A percentile compares a stretch with the other conserved stretches of the same genome.
phyloP scores from a whole-genome alignment of 2,113 vertebrate species.

The Phyllostomus hastatus region DNA sequence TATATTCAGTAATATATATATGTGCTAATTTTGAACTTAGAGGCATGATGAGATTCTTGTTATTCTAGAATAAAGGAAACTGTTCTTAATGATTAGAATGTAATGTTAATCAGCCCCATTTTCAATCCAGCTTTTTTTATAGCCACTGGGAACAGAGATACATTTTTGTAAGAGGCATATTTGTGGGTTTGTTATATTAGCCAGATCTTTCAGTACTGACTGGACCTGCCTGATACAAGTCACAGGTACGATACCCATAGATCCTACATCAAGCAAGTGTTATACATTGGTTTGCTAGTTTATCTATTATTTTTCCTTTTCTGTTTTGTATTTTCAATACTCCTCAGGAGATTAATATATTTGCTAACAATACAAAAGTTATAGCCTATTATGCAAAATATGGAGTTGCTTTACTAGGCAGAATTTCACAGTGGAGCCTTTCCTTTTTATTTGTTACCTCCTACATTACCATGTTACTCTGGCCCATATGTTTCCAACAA shows the following conservation, averaged over 20 bases:
- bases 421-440: background rate
- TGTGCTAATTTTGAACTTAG: conserved; percentile 54
- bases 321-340: background rate
- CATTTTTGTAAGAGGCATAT: background rate
- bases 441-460: background rate
- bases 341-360: conserved; percentile 10
- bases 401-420: background rate
- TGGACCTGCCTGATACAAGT: background rate
- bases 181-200: conserved; percentile 11
- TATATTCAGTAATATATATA: conserved; percentile 47
- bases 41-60: conserved; percentile 43
- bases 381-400: conserved; percentile 2
- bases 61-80: conserved; percentile 47
- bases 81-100: conserved; percentile 31
- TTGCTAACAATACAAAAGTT: background rate
- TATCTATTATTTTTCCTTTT: conserved; percentile 9
- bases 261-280: background rate
- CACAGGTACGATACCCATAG: background rate
- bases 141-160: conserved; percentile 41
- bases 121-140: conserved; percentile 36
- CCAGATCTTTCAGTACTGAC: background rate
- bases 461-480: background rate
- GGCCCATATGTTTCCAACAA: background rate
- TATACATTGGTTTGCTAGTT: background rate
- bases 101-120: conserved; percentile 14